Evolutionary conservation across 2,888 invertebrate species (phyloP).

Genomic region (Lucinisca nassula): DNA sequence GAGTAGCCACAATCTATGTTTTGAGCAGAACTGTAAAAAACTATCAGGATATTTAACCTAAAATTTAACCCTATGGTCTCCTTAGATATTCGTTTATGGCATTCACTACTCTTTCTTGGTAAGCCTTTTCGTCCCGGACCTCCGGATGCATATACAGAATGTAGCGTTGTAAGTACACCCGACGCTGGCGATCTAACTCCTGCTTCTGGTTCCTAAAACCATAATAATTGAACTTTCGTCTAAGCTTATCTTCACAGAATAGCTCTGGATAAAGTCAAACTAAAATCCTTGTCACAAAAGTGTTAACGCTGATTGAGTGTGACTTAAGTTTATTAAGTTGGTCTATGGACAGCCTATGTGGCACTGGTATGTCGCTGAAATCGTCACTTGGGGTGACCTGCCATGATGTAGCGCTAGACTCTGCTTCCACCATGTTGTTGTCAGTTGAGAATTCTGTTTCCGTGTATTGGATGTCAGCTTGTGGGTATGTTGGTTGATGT

Average conservation of each 20-base stretch:
- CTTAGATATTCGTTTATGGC: not conserved
- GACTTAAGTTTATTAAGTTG: not conserved
- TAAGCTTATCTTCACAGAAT: not conserved
- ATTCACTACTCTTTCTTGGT: not conserved
- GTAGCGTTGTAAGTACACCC: not conserved
- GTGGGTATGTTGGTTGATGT: too few species aligned
- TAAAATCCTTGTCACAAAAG: not conserved
- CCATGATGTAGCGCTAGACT: too few species aligned
- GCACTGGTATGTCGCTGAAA: not conserved
- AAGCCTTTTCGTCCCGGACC: not conserved
- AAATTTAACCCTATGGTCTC: not conserved
- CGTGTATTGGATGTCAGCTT: too few species aligned
- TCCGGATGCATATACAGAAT: not conserved
- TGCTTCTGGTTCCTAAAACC: not conserved
- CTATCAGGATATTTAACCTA: too few species aligned
- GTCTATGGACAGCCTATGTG: not conserved
- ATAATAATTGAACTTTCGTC: not conserved
- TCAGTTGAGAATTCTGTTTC: too few species aligned
- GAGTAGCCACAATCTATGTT: too few species aligned
- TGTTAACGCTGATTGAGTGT: not conserved
- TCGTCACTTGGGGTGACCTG: too few species aligned
- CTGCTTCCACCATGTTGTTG: too few species aligned
- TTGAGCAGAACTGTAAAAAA: too few species aligned
- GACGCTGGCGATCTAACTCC: not conserved
- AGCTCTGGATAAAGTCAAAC: not conserved